Conservation (phyloP, 2,113 vertebrate species). For the Pteronura brasiliensis region DNA sequence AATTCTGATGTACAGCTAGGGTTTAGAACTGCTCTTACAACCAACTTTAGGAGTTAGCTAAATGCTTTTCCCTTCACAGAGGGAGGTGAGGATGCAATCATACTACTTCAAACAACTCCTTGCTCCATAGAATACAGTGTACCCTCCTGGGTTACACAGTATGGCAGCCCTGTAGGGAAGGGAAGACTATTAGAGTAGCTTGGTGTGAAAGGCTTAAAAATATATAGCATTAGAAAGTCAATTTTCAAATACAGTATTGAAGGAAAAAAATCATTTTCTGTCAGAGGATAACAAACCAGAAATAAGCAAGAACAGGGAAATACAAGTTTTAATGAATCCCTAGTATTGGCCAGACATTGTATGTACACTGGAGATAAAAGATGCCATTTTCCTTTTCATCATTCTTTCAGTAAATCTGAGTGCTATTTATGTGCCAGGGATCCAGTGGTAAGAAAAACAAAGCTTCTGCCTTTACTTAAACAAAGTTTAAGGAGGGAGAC, state of each 20-base stretch:
- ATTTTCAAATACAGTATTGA: constrained; percentile 8
- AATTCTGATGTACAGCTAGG: background rate
- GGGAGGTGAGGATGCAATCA: background rate
- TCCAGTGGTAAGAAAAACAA: background rate
- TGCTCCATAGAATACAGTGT: background rate
- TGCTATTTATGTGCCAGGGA: background rate
- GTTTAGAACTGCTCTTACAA: background rate
- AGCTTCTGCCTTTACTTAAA: background rate
- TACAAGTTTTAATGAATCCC: background rate
- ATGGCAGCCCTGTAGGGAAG: background rate
- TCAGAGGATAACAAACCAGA: background rate
- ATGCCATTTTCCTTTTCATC: background rate
- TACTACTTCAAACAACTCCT: background rate
- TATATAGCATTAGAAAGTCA: background rate
- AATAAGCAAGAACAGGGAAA: background rate
- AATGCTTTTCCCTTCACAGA: background rate
- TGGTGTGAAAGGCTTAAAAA: background rate
- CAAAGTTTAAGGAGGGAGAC: background rate
- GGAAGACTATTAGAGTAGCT: background rate
- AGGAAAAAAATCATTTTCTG: background rate
- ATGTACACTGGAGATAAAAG: background rate
- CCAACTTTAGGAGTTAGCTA: background rate
- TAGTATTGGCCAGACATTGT: background rate
- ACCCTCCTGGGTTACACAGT: background rate
- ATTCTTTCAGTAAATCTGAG: background rate